Evolutionary conservation across 2,113 vertebrate genomes (phyloP).

Genomic region (Hydropotes inermis): DNA sequence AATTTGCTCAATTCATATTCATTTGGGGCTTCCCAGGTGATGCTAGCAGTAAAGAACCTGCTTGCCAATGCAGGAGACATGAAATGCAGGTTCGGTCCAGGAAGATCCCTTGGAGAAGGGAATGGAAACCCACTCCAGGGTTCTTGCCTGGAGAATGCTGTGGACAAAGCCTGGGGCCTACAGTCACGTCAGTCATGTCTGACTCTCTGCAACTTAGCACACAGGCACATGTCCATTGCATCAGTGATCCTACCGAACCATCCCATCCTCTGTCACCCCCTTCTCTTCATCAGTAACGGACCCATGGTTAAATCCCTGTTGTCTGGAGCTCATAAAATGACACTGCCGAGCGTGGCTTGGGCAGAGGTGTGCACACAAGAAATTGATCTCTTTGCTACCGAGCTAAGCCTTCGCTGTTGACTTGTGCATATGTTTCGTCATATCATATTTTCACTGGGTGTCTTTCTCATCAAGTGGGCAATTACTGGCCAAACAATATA

Average conservation of each 20-base stretch:
- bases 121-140: background rate
- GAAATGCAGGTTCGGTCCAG: background rate
- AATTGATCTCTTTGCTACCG: background rate
- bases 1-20: background rate
- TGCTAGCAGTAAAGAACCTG: background rate
- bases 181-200: background rate
- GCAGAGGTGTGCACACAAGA: background rate
- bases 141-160: background rate
- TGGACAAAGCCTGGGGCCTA: background rate
- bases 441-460: background rate
- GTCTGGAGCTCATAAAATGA: background rate
- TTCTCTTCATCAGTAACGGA: background rate
- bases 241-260: background rate
- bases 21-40: background rate
- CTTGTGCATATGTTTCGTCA: background rate
- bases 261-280: background rate
- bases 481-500: background rate
- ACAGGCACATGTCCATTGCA: background rate
- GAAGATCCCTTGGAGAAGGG: background rate
- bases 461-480: background rate
- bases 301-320: background rate
- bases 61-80: background rate
- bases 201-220: background rate
- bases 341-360: background rate
- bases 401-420: background rate